These are phyloP conservation scores for Siderastrea radians DNA, from an alignment of 92 coral and sea anemone species.

Conservation along the genomic window DNA sequence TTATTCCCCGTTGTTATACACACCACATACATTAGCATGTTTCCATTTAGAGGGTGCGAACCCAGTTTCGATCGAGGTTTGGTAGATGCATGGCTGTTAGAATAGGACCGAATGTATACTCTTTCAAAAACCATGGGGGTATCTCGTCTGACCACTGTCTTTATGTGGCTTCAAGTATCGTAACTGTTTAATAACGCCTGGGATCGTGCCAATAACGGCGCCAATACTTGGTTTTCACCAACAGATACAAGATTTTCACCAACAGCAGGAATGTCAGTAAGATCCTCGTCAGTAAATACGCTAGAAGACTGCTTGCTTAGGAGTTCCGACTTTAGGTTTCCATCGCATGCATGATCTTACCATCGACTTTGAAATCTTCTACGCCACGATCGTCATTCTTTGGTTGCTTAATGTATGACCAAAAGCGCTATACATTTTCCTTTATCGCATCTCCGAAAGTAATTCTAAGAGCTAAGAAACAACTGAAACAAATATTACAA, in stretches of 20 bases:
- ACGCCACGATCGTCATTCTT: constrained; percentile 65
- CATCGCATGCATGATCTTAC: constrained; percentile 56
- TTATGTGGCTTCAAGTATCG: constrained; percentile 48
- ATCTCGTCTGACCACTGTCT: constrained; percentile 71
- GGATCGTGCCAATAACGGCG: constrained; percentile 28
- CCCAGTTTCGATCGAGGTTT: constrained; percentile 56
- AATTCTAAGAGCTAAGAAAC: no score
- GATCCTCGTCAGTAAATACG: constrained; percentile 65
- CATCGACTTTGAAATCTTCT: constrained; percentile 62
- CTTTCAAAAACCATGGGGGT: constrained; percentile 80
- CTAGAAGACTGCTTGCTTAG: constrained; percentile 57
- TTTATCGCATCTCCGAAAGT: constrained; percentile 42
- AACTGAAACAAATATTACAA: no score
- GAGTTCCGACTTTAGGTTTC: constrained; percentile 48
- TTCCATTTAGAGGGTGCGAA: constrained; percentile 63
- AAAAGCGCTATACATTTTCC: constrained; percentile 58
- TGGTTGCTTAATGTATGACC: constrained; percentile 55
- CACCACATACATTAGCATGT: constrained; percentile 66
- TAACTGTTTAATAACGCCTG: constrained; percentile 59
- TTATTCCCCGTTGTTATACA: constrained; percentile 52
- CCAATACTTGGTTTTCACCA: constrained; percentile 47
- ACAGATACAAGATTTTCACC: no score
- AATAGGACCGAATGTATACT: constrained; percentile 50
- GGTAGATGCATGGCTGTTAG: constrained; percentile 49
- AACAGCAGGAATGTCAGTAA: constrained; percentile 30